Base-by-base conservation (phyloP, 2,888 invertebrate species). In the Andrena hattorfiana region DNA sequence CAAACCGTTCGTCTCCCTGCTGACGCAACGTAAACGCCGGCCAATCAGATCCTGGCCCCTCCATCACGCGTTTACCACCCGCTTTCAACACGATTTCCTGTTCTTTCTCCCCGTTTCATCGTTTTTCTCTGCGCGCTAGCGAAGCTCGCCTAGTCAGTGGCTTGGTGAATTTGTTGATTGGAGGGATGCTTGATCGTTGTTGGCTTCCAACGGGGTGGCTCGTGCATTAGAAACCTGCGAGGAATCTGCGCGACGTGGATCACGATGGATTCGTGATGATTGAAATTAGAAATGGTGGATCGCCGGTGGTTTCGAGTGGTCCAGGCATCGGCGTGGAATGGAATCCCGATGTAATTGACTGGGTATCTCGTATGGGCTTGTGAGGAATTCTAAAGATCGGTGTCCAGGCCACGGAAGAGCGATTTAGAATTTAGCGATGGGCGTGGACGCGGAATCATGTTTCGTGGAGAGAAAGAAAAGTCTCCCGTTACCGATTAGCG, bases 401-500 rank as follows among this genome's bases (percentile, higher is more conserved):
- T 23, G 51, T 23, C 23, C 23, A 8, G 42, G 8, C 20, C 48
- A 23, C 16, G 4, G 63, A 49, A 20, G 32, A 60, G 48, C 81
- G 60, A 81, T 81, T 81, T 32, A 26, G 49, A 81, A 32, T 73
- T 62, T 64, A 70, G 56, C 60, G 74, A 32, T 68, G 59, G 87
- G 86, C 81, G 83, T 88, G 82, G 74, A 59, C 26, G 78, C 7
- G 64, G 85, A 78, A 71, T 90, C 88, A 60, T 82, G 74, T 89
- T 89, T 87, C 90, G 70, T 48, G 71, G 69, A 60, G 86, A 89
- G 89, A 90, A 90, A 90, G 89, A 88, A 90, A 90, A 90, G 89
- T 92, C 91, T 94, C 93, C 73, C 77, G 87, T 94, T 94, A 92
- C 93, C 91, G 92, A 93, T 93, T 92, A 93, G 90, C 91, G 91